Conservation (phyloP, 2,797 vertebrate species). For the Sebastes jordani region DNA sequence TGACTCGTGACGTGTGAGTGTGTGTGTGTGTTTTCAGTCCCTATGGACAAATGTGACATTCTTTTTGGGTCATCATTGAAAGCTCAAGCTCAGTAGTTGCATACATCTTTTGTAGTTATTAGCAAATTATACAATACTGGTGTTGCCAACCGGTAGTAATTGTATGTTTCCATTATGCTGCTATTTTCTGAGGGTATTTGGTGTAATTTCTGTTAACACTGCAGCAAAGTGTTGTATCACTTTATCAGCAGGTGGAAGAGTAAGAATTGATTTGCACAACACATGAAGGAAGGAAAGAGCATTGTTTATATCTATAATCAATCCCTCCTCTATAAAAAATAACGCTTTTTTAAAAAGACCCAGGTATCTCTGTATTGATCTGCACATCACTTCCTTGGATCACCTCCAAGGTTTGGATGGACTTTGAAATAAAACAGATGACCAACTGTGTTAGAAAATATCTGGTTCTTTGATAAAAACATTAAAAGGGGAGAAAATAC, state of each 20-base stretch:
- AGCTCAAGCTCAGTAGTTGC: neutral
- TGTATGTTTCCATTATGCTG: neutral
- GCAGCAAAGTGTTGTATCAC: neutral
- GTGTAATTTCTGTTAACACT: neutral
- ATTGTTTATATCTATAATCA: no score
- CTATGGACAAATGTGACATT: neutral
- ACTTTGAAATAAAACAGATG: neutral
- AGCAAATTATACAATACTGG: neutral
- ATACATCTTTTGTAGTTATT: neutral
- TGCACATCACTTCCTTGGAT: neutral
- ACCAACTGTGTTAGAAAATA: no score
- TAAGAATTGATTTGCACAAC: neutral
- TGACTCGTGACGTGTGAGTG: neutral
- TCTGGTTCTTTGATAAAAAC: no score
- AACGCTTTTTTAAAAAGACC: neutral
- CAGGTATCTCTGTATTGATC: neutral
- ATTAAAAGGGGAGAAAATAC: no score
- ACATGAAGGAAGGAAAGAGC: neutral
- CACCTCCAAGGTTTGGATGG: neutral
- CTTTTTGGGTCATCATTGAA: neutral
- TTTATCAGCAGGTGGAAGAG: neutral
- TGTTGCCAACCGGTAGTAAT: neutral
- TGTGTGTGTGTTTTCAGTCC: neutral
- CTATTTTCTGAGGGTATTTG: neutral
- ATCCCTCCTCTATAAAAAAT: neutral